Base-by-base conservation (phyloP, 2,888 invertebrate species). In the Pollenia griseotomentosa region DNA sequence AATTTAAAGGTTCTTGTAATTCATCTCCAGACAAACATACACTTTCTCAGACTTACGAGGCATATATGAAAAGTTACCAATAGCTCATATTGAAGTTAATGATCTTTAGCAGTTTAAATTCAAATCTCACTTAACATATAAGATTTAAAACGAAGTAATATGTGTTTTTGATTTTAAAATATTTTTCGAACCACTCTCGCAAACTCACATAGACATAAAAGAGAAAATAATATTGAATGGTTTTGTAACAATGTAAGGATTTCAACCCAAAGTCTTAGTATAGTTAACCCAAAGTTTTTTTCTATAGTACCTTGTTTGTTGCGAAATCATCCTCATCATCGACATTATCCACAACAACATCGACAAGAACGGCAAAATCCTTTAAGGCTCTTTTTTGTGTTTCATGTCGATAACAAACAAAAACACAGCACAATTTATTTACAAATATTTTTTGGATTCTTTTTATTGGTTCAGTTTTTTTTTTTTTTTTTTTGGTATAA, bases 381-480 rank as follows among this genome's bases (percentile, higher is more conserved):
- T 89, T 77, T 61, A 87, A 89, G 88, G 86, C 87, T 85, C 79
- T 85, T 88, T 82, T 77, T 63, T 79, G 77, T 59, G 73, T 55
- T 63, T 73, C 46, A 51, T 71, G 44, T 55, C 57, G 57, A 33
- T 46, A 70, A 65, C 61, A 75, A n/a, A 78, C 33, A 80, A 53
- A 40, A n/a, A n/a, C 19, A 44, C 40, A 46, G 46, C 23, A 78
- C 81, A 66, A 82, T 61, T 48, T 75, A 81, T 68, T 86, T 74
- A 85, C 55, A 83, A 71, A 78, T 23, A 57, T 66, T 80, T 83
- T 78, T 80, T 63, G 14, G 66, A 51, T 57, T 42, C 8, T 65
- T 7, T 42, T 44, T 66, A 11, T 78, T 33, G 57, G 12, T 16
- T 53, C 48, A 33, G 12, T 48, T 51, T 33, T 63, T 68, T 48